Evolutionary conservation across 30 jellyfish, hydroid and myxozoan genomes (phyloP), one percentile per base, ranked within the genome.

Genomic region (Turritopsis dohrnii): DNA sequence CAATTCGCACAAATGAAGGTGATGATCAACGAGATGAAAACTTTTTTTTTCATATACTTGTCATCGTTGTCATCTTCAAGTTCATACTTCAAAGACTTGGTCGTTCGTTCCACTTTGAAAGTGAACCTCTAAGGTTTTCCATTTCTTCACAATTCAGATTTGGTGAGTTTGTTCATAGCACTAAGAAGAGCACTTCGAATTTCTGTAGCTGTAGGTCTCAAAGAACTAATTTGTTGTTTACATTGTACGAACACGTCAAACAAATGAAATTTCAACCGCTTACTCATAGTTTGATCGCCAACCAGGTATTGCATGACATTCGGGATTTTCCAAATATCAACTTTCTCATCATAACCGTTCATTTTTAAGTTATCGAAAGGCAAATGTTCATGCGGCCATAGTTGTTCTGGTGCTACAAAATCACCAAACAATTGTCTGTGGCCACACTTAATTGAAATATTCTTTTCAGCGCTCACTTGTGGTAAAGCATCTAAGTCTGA

Each of bases 331-430:
- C 98, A 93, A 52, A 93, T 85, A 71, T 93, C 98, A 21, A 90
- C 80, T 71, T 93, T 88, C 66, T 93, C 98, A 83, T 85, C 89
- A 79, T 93, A 93, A 18, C 90, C 98, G 0, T 87, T 90, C 98
- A 93, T 93, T 74, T 52, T 30, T 26, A 29, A 53, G 72, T 85
- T 96, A 65, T 84, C 84, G 54, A 93, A 93, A 25, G 72, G 84
- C 22, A 23, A 18, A 53, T 66, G 73, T 21, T 28, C 72, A 52
- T 30, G 86, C 21, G 98, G 98, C 98, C 98, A 93, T 29, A 93
- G 88, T 75, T 93, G 98, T 60, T 93, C 98, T 20, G 98, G 98
- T 18, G 98, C 98, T 1, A 93, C 98, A 88, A 93, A 93, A 22
- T 89, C 29, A 17, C 98, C 98, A 88, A 88, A 93, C 1, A 93